Conservation (phyloP, 2,888 invertebrate species). For the Orchestes rusci region DNA sequence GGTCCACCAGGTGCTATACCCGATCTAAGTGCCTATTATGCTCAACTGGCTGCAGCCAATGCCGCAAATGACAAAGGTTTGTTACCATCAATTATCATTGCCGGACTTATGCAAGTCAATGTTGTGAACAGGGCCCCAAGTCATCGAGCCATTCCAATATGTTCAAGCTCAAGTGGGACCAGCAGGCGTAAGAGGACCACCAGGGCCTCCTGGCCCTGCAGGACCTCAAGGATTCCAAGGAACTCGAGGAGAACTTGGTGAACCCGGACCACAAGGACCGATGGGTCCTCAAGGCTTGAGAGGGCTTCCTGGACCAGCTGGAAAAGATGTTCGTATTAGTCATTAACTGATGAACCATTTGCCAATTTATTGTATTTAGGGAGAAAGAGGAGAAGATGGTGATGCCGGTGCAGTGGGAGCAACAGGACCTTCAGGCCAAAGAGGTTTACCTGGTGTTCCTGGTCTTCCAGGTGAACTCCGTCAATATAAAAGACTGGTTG, state of each 20-base stretch:
- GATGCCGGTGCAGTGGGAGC: conserved; percentile 68
- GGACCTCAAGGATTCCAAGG: conserved; percentile 83
- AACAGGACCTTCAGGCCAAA: conserved; percentile 62
- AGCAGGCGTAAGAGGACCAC: conserved; percentile 71
- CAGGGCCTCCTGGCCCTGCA: conserved; percentile 51
- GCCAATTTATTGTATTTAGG: conserved; percentile 45
- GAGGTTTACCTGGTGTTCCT: conserved; percentile 67
- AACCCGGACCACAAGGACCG: conserved; percentile 62
- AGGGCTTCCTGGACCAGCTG: conserved; percentile 62
- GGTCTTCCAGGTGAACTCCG: conserved; percentile 62
- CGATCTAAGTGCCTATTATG: conserved; percentile 67
- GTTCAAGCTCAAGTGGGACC: conserved; percentile 75
- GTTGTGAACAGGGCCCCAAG: conserved; percentile 27
- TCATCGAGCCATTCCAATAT: conserved; percentile 59
- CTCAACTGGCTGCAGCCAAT: conserved; percentile 64
- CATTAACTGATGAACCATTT: neutral
- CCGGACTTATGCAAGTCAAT: too few relatives aligned
- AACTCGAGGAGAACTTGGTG: conserved; percentile 70
- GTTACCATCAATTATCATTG: too few relatives aligned
- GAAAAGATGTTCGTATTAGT: conserved; percentile 60
- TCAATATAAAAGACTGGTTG: neutral
- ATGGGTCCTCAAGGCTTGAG: conserved; percentile 51
- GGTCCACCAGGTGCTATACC: conserved; percentile 60
- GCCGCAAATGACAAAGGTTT: conserved; percentile 42
- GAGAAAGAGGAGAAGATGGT: conserved; percentile 71